These are phyloP conservation scores for Cardiocondyla obscurior DNA, from an alignment of 1,140 invertebrate species.

Conservation along the genomic window DNA sequence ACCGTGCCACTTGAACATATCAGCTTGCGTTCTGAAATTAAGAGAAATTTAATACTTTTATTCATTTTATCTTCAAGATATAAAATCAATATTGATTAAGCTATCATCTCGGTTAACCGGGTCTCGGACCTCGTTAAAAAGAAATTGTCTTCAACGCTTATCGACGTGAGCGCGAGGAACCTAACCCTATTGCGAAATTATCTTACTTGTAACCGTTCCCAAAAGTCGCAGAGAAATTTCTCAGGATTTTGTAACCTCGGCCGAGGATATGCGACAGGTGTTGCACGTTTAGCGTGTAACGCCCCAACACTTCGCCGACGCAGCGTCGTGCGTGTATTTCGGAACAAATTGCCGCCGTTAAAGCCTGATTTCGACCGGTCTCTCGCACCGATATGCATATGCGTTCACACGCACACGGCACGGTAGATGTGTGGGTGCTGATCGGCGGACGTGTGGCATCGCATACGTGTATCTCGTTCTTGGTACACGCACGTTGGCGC, in stretches of 20 bases:
- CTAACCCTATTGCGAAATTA: background rate
- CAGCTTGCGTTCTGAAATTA: too few species aligned
- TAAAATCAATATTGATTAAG: too few species aligned
- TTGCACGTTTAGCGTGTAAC: background rate
- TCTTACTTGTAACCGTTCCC: too few species aligned
- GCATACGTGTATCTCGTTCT: background rate
- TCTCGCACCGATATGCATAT: background rate
- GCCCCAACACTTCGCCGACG: background rate
- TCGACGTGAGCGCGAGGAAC: background rate
- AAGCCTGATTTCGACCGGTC: slow-evolving; percentile 50
- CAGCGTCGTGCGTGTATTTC: slow-evolving; percentile 25
- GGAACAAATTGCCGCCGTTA: background rate
- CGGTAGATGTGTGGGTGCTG: too few species aligned
- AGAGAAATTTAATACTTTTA: too few species aligned
- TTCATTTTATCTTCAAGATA: too few species aligned
- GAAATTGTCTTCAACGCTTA: background rate
- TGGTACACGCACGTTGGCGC: slow-evolving; percentile 8
- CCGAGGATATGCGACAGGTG: slow-evolving; percentile 16
- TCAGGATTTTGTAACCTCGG: slow-evolving; percentile 53
- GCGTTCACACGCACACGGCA: too few species aligned
- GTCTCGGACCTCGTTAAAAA: background rate
- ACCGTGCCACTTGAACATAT: too few species aligned
- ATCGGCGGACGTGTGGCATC: background rate
- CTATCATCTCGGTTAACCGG: too few species aligned
- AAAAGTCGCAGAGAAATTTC: slow-evolving; percentile 34